phyloP scores from a whole-genome alignment of 2,113 vertebrate genomes.

The Pelodiscus sinensis region DNA sequence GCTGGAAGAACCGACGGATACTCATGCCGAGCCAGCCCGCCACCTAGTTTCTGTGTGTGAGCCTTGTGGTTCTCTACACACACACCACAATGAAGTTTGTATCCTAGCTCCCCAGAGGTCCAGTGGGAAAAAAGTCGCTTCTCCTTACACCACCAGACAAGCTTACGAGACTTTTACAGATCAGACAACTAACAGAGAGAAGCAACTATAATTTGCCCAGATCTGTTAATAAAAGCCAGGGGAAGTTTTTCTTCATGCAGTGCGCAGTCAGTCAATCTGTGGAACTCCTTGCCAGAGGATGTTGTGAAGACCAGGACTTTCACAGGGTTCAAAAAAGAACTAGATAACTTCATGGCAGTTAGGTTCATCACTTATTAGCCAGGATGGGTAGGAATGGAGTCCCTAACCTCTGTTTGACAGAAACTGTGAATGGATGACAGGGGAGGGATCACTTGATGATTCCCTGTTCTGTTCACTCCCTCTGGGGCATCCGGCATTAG shows the following conservation, averaged over 20 bases:
- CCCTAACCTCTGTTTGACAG: no score
- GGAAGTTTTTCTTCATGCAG: not conserved
- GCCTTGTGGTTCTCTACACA: not conserved
- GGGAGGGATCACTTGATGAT: no score
- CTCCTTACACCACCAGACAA: not conserved
- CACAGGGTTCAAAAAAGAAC: no score
- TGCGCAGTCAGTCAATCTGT: no score
- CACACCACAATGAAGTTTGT: not conserved
- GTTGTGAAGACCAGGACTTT: no score
- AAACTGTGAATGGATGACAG: no score
- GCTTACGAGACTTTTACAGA: accelerated
- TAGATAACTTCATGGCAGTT: no score
- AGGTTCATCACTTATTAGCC: no score
- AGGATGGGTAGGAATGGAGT: no score
- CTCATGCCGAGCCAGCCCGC: not conserved
- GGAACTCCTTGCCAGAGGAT: no score
- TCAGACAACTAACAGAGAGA: not conserved
- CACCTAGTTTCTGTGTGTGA: accelerated
- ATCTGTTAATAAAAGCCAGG: not conserved
- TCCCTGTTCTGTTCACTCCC: no score
- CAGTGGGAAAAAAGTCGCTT: not conserved
- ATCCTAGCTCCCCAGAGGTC: not conserved
- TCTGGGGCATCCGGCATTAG: no score
- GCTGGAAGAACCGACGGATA: accelerated
- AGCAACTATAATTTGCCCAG: accelerated